phyloP scores from a whole-genome alignment of 1,140 invertebrate species.

The Triops longicaudatus region DNA sequence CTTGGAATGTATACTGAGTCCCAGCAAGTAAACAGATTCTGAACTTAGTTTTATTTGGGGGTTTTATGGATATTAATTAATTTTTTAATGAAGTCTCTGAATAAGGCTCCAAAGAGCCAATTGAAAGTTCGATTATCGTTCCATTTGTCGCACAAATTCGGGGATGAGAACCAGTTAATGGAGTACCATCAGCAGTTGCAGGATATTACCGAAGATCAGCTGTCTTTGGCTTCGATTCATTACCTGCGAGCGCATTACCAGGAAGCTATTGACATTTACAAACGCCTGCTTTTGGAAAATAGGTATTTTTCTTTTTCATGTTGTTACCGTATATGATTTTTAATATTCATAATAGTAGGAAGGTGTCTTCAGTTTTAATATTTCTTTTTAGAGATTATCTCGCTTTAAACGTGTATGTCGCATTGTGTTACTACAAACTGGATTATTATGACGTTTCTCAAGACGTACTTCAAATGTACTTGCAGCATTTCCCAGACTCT shows the following conservation, averaged over 20 bases:
- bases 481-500: conserved; percentile 86
- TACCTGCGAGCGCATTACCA: conserved; percentile 93
- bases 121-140: conserved; percentile 77
- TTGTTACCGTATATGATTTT: not conserved
- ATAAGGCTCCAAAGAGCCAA: conserved; percentile 48
- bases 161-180: conserved; percentile 74
- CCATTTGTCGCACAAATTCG: conserved; percentile 88
- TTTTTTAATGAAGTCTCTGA: conserved; percentile 41
- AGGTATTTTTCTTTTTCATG: conserved; percentile 46
- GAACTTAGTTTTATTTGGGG: not conserved
- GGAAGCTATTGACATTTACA: conserved; percentile 98
- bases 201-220: conserved; percentile 86
- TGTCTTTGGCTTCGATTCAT: conserved; percentile 92
- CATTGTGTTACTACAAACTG: conserved; percentile 94
- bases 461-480: conserved; percentile 87
- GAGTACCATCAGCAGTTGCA: conserved; percentile 72
- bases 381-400: conserved; percentile 65
- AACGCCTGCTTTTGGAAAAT: conserved; percentile 83
- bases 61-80: conserved; percentile 37
- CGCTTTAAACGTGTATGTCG: conserved; percentile 94
- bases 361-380: no score
- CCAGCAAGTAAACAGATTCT: conserved; percentile 39
- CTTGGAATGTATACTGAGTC: conserved; percentile 71
- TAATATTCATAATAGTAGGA: no score
- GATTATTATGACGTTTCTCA: conserved; percentile 88